phyloP scores from a whole-genome alignment of 2,888 invertebrate species.

The Brachyopa scutellaris region DNA sequence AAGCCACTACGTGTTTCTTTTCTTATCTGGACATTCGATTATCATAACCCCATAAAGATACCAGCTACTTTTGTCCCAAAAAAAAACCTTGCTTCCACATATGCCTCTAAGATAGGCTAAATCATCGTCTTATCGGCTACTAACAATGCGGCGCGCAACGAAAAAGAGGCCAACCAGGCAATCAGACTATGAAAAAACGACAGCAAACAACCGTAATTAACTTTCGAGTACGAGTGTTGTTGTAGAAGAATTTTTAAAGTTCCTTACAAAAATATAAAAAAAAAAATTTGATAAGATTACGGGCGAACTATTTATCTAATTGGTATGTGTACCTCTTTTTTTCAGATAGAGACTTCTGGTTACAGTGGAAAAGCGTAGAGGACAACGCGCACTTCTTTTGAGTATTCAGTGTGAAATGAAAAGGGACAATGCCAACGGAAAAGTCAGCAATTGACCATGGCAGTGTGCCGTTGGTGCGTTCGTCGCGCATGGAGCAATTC shows the following conservation, averaged over 20 bases:
- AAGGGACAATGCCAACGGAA: constrained; percentile 79
- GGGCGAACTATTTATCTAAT: constrained; percentile 63
- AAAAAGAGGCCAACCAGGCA: constrained; percentile 28
- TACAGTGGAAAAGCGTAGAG: constrained; percentile 43
- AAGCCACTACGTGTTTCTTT: constrained; percentile 64
- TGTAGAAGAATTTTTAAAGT: constrained; percentile 50
- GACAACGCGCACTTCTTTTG: constrained; percentile 10
- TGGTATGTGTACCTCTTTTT: constrained; percentile 61
- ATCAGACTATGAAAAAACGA: constrained; percentile 4
- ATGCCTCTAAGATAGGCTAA: constrained; percentile 55
- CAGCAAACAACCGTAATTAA: constrained; percentile 53
- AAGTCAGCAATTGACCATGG: constrained; percentile 77
- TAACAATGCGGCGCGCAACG: constrained; percentile 32
- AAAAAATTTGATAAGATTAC: constrained; percentile 62
- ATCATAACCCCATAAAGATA: constrained; percentile 71
- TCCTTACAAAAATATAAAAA: constrained; percentile 13
- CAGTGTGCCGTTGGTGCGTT: constrained; percentile 79
- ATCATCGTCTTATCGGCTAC: constrained; percentile 55
- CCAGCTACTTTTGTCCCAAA: constrained; percentile 49
- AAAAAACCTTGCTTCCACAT: constrained; percentile 45
- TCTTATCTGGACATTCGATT: constrained; percentile 67
- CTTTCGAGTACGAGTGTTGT: constrained; percentile 40
- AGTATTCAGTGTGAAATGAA: constrained; percentile 46
- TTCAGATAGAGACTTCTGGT: constrained; percentile 69
- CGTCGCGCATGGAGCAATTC: constrained; percentile 85